These are phyloP conservation scores for Neoitamus cyanurus DNA, from an alignment of 2,888 invertebrate species.

Conservation along the genomic window DNA sequence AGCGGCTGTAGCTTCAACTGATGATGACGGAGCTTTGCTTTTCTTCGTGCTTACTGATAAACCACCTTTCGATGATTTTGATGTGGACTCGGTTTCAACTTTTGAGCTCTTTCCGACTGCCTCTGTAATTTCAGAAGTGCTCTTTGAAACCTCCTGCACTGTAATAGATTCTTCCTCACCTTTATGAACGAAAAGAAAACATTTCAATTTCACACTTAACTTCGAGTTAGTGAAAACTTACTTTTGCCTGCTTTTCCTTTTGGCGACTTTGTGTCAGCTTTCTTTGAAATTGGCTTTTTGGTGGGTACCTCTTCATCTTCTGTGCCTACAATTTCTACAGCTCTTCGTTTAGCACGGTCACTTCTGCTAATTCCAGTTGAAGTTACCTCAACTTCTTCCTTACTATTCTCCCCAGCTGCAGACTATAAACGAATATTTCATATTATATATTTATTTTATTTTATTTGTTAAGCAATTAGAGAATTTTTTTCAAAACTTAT, in stretches of 20 bases:
- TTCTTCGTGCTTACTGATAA: neutral
- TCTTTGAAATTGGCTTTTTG: conserved; percentile 53
- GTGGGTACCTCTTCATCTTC: conserved; percentile 51
- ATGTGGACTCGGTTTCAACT: neutral
- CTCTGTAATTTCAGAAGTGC: neutral
- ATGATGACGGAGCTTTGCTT: conserved; percentile 18
- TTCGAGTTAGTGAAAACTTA: neutral
- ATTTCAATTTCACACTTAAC: neutral
- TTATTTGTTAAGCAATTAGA: too few relatives aligned
- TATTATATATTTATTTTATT: too few relatives aligned
- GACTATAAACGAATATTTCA: neutral
- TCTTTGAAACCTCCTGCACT: neutral
- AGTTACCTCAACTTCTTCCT: conserved; percentile 41
- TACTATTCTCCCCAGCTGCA: neutral
- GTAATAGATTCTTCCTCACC: neutral
- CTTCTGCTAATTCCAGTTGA: conserved; percentile 56
- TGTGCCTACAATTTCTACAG: conserved; percentile 49
- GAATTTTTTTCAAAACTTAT: too few relatives aligned
- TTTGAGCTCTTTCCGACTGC: neutral
- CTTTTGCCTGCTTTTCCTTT: conserved; percentile 50
- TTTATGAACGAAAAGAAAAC: neutral
- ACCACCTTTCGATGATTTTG: neutral
- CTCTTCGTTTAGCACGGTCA: conserved; percentile 58
- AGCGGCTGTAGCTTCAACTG: conserved; percentile 31
- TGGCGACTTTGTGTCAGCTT: conserved; percentile 53